Evolutionary conservation across 2,888 invertebrate species (phyloP), one percentile per base, ranked within the genome.

Genomic region (Nemoura dubitans): DNA sequence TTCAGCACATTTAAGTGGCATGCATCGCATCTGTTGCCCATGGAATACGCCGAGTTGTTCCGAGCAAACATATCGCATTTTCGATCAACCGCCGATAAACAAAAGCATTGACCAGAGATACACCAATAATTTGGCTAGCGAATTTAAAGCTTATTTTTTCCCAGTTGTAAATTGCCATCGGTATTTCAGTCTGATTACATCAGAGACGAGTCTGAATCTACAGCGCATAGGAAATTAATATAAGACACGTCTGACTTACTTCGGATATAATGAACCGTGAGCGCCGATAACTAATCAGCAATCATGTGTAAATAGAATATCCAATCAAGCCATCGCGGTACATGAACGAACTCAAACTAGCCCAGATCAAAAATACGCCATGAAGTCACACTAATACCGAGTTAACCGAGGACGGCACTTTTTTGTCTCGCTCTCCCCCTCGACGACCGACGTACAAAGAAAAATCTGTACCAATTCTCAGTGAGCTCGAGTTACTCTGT

Each of bases 391-490:
- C 59, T 36, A 21, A 59, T 21, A 3, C 21, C 16, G 1, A 16
- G 21, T 59, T 59, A 59, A 59, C 3, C 59, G 59, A 59, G 21
- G 59, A 21, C 59, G 10, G 59, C 16, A 21, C 36, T 59, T 59
- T 59, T 59, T 59, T 59, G 21, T 25, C 78, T 1, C 76, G 2
- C 14, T 28, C 26, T 5, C 78, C 76, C 28, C 10, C 28, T 78
- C 78, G 21, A 27, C 7, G 26, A 27, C 6, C 28, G 28, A 14
- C 25, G 78, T 78, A 78, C 78, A 83, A 83, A 25, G 26, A 83
- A 83, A 83, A 83, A 83, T 83, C 42, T 83, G 83, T 83, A 83
- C 36, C 42, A 83, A 25, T 83, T 83, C 83, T 83, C 83, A 83
- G 83, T 83, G 83, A 42, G 16, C 83, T 83, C 83, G 42, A n/a